A percentile compares a stretch with the other conserved stretches of the same genome.
phyloP scores from a whole-genome alignment of 2,888 invertebrate species.

The Liopterus haemorrhoidalis region DNA sequence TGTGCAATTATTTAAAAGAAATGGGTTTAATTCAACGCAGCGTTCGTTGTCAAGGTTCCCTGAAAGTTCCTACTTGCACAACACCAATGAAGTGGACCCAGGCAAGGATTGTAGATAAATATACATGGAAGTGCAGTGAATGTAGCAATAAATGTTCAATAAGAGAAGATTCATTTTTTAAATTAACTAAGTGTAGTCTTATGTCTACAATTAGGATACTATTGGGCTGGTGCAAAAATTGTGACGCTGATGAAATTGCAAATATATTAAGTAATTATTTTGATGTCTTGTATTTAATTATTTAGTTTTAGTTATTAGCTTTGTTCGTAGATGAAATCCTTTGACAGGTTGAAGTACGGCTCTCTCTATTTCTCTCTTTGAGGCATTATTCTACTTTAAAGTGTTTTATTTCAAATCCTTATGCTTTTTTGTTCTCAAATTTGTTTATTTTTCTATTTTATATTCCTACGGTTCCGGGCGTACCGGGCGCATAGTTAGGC shows the following conservation, averaged over 20 bases:
- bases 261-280: constrained; percentile 51
- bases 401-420: too few relatives aligned
- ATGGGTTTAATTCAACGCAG: constrained; percentile 46
- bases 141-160: constrained; percentile 48
- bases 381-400: too few relatives aligned
- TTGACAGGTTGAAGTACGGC: too few relatives aligned
- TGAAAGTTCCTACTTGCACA: constrained; percentile 30
- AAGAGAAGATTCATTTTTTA: constrained; percentile 54
- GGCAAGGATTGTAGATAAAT: constrained; percentile 49
- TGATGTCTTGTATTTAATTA: too few relatives aligned
- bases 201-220: constrained; percentile 55
- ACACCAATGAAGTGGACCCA: constrained; percentile 45
- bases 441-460: too few relatives aligned
- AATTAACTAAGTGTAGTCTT: constrained; percentile 57
- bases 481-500: too few relatives aligned
- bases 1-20: constrained; percentile 50
- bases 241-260: constrained; percentile 49
- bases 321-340: too few relatives aligned
- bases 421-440: too few relatives aligned
- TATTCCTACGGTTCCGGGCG: too few relatives aligned
- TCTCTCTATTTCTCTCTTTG: too few relatives aligned
- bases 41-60: constrained; percentile 42
- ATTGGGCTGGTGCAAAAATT: constrained; percentile 61
- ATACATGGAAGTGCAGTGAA: constrained; percentile 48
- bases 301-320: too few relatives aligned